A percentile compares a stretch with the other conserved stretches of the same genome.
These are phyloP conservation scores for Drosophila austrosaltans DNA, from an alignment of 2,888 invertebrate species.

Conservation along the genomic window DNA sequence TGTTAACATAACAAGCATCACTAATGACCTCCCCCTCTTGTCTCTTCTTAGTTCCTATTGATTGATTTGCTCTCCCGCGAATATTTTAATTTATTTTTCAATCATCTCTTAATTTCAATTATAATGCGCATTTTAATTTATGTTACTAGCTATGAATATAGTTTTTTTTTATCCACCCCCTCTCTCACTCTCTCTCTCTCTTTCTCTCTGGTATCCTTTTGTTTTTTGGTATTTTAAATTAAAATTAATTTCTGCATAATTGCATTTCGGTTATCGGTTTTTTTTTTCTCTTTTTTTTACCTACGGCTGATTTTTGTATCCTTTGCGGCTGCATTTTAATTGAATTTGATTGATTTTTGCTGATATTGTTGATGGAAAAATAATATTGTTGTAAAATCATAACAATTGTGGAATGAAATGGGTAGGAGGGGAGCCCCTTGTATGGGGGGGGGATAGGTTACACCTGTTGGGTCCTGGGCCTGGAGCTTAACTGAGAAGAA, in stretches of 20 bases:
- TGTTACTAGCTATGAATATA: slow-evolving; percentile 38
- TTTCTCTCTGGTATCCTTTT: slow-evolving; percentile 8
- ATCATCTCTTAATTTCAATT: slow-evolving; percentile 33
- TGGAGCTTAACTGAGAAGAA: slow-evolving; percentile 9
- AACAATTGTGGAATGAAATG: slow-evolving; percentile 40
- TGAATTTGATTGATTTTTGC: slow-evolving; percentile 79
- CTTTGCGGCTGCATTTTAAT: slow-evolving; percentile 66
- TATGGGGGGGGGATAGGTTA: background rate
- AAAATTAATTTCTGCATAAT: slow-evolving; percentile 67
- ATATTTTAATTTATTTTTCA: slow-evolving; percentile 38
- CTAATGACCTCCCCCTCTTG: slow-evolving; percentile 8
- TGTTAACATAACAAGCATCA: slow-evolving; percentile 18
- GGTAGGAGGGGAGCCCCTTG: background rate
- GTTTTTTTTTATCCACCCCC: background rate
- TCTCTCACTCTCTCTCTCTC: slow-evolving; percentile 7
- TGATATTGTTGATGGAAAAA: slow-evolving; percentile 75
- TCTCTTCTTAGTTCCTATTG: slow-evolving; percentile 38
- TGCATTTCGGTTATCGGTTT: slow-evolving; percentile 37
- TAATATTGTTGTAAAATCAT: slow-evolving; percentile 78
- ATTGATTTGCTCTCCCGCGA: slow-evolving; percentile 35
- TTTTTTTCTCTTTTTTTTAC: slow-evolving; percentile 21
- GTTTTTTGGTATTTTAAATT: slow-evolving; percentile 29
- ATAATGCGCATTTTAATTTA: slow-evolving; percentile 54
- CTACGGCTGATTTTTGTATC: slow-evolving; percentile 47
- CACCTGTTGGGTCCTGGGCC: slow-evolving; percentile 1